Percentiles rank a stretch among this genome's conserved stretches.
phyloP scores from a whole-genome alignment of 2,797 vertebrate genomes.

The Pseudochaenichthys georgianus region DNA sequence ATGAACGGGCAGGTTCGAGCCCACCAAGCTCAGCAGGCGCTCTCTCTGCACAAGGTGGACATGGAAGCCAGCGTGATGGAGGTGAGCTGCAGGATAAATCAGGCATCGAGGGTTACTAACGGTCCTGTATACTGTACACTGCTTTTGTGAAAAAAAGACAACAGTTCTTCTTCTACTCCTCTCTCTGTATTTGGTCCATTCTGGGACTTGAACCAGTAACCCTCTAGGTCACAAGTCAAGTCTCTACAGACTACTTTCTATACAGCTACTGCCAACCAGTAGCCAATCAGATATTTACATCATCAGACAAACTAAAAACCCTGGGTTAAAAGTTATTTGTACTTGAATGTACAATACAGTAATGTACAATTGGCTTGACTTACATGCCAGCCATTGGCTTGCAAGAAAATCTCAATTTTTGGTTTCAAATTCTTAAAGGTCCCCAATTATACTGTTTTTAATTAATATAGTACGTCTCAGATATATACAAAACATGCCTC shows the following conservation, averaged over 20 bases:
- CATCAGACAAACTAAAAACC: background rate
- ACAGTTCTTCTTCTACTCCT: too few relatives aligned
- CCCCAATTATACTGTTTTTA: too few relatives aligned
- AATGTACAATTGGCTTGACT: background rate
- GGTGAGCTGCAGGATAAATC: conserved; percentile 51
- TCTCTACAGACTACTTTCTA: too few relatives aligned
- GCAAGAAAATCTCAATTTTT: background rate
- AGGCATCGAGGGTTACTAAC: background rate
- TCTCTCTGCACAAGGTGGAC: conserved; percentile 88
- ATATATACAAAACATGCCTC: too few relatives aligned
- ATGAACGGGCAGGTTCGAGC: conserved; percentile 81
- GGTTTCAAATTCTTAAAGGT: background rate
- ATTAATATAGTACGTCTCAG: too few relatives aligned
- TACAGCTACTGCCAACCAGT: too few relatives aligned
- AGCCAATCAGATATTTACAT: conserved; percentile 3
- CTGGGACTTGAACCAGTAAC: too few relatives aligned
- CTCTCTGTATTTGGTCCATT: too few relatives aligned
- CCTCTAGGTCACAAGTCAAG: too few relatives aligned
- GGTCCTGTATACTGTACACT: too few relatives aligned
- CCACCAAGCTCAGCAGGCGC: conserved; percentile 87
- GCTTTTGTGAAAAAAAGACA: too few relatives aligned
- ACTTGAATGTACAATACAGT: background rate
- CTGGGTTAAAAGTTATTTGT: background rate
- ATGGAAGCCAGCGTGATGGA: conserved; percentile 90
- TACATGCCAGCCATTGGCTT: background rate